phyloP scores from a whole-genome alignment of 2,888 invertebrate species.

The Mesorhabditis sp. region DNA sequence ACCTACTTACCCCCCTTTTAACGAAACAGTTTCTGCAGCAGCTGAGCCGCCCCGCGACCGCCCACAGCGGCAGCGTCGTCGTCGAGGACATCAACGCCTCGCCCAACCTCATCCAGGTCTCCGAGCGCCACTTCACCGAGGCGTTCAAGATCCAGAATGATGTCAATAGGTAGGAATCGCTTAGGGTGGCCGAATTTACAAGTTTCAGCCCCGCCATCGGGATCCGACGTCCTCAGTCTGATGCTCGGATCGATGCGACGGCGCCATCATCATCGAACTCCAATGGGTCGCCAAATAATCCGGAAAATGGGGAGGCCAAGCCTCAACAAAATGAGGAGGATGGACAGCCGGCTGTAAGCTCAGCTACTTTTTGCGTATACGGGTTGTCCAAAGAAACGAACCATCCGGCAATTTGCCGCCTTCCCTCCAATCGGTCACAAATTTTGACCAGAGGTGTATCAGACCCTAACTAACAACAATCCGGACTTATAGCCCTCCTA shows the following conservation, averaged over 20 bases:
- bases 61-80: neutral
- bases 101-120: conserved; percentile 29
- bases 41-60: conserved; percentile 13
- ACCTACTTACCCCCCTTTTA: conserved; percentile 10
- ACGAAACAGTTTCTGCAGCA: conserved; percentile 11
- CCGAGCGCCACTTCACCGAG: conserved; percentile 38
- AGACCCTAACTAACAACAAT: too few species aligned
- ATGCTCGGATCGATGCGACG: neutral
- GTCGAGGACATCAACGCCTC: conserved; percentile 14
- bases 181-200: neutral
- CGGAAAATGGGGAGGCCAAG: too few species aligned
- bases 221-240: neutral
- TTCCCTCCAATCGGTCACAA: too few species aligned
- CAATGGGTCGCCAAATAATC: too few species aligned
- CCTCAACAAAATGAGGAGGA: too few species aligned
- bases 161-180: neutral
- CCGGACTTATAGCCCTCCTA: too few species aligned
- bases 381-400: too few species aligned
- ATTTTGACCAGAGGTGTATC: too few species aligned
- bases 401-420: too few species aligned
- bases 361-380: too few species aligned
- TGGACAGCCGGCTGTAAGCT: too few species aligned
- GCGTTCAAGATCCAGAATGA: conserved; percentile 22
- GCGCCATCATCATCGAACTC: too few species aligned
- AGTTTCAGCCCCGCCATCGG: conserved; percentile 1